A percentile compares a stretch with the other conserved stretches of the same genome.
These are phyloP conservation scores for Morbakka virulenta DNA, from an alignment of 30 jellyfish, hydroid and myxozoan species.

Conservation along the genomic window DNA sequence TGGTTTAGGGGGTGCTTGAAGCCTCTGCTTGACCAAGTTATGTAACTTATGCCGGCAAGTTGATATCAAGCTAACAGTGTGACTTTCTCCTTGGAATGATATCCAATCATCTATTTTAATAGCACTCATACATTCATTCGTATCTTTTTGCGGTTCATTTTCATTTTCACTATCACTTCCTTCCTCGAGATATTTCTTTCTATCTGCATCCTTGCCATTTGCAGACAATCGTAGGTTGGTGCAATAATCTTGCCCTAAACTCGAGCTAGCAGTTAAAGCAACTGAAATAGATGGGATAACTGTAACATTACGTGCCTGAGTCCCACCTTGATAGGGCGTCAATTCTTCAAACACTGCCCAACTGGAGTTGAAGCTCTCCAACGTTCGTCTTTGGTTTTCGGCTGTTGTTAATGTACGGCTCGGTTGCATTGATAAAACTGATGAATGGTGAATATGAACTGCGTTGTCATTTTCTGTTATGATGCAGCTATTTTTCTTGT, in stretches of 20 bases:
- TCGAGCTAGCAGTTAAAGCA: conserved; percentile 77
- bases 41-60: conserved; percentile 59
- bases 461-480: conserved; percentile 71
- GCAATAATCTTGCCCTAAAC: conserved; percentile 69
- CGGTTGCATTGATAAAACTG: conserved; percentile 52
- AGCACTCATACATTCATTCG: not conserved
- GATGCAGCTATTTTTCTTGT: conserved; percentile 40
- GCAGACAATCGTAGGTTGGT: conserved; percentile 39
- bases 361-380: conserved; percentile 43
- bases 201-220: conserved; percentile 13
- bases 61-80: conserved; percentile 53
- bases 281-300: conserved; percentile 81
- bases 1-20: conserved; percentile 71
- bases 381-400: conserved; percentile 4
- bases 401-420: not conserved
- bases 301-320: conserved; percentile 75
- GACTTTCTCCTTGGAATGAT: conserved; percentile 84
- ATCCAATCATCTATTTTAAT: conserved; percentile 83
- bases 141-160: conserved; percentile 17
- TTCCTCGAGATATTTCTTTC: conserved; percentile 9
- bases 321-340: conserved; percentile 78
- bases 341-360: conserved; percentile 89
- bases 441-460: conserved; percentile 79
- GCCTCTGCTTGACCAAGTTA: conserved; percentile 61
- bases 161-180: conserved; percentile 83